A percentile compares a stretch with the other conserved stretches of the same genome.
phyloP scores from a whole-genome alignment of 2,797 vertebrate species.

The Gymnopithys bicolor region DNA sequence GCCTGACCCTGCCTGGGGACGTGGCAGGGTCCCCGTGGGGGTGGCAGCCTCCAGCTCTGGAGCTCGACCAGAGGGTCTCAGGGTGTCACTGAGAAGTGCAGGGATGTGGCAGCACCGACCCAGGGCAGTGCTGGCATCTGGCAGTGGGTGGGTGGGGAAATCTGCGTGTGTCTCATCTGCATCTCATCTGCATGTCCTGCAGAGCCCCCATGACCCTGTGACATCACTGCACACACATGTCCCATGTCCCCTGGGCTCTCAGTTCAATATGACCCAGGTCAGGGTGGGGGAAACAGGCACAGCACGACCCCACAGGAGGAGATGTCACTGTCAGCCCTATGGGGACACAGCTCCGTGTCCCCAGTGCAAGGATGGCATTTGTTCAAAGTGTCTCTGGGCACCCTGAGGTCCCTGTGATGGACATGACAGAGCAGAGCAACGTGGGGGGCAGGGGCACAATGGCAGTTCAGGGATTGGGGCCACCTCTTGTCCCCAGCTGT shows the following conservation, averaged over 20 bases:
- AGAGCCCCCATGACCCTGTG: background rate
- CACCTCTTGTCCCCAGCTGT: background rate
- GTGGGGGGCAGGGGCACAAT: too few relatives aligned
- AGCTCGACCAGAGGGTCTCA: background rate
- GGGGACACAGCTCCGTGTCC: background rate
- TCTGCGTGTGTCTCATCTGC: background rate
- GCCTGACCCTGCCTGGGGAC: background rate
- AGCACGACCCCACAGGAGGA: fast-evolving
- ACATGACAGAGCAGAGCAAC: background rate
- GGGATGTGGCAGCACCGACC: background rate
- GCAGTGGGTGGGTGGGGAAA: background rate
- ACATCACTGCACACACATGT: background rate
- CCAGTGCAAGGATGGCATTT: fast-evolving
- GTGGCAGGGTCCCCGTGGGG: background rate
- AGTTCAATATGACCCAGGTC: background rate
- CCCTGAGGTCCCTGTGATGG: background rate
- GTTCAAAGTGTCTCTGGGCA: background rate
- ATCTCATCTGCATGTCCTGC: background rate
- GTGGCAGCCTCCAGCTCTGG: background rate
- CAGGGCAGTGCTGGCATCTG: background rate
- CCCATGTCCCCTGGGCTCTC: fast-evolving
- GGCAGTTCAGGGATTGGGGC: background rate
- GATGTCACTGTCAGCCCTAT: background rate
- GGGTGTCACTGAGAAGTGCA: fast-evolving
- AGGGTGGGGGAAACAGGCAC: background rate